A percentile compares a stretch with the other conserved stretches of the same genome.
phyloP scores from a whole-genome alignment of 2,797 vertebrate species.

The Rhabdomys pumilio region DNA sequence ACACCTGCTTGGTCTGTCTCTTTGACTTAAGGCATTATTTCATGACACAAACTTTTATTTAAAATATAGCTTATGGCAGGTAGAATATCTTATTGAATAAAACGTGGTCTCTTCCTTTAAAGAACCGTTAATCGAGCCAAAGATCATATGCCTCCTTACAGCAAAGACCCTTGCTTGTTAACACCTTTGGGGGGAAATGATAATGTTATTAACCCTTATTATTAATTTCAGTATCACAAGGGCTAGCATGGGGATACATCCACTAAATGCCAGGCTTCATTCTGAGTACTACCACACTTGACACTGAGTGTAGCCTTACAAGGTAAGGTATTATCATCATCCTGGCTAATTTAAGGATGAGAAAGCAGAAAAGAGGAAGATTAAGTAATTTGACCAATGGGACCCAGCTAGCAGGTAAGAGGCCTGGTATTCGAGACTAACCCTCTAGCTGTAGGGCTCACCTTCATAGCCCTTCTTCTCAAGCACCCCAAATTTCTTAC shows the following conservation, averaged over 20 bases:
- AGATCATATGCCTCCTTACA: background rate
- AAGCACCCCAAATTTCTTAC: background rate
- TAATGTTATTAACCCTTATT: background rate
- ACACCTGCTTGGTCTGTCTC: background rate
- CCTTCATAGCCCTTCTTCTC: background rate
- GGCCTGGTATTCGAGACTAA: background rate
- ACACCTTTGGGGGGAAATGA: background rate
- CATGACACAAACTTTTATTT: conserved; percentile 66
- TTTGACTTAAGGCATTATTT: conserved; percentile 66
- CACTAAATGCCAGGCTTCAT: background rate
- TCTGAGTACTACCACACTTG: background rate
- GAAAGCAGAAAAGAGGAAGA: background rate
- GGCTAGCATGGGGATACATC: background rate
- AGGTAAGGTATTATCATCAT: background rate
- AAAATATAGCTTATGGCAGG: conserved; percentile 68
- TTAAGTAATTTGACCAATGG: background rate
- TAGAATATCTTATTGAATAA: conserved; percentile 67
- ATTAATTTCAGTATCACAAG: background rate
- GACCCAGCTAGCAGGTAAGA: background rate
- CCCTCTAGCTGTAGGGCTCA: background rate
- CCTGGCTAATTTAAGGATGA: background rate
- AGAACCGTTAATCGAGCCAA: conserved; percentile 60
- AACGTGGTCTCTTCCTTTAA: conserved; percentile 54
- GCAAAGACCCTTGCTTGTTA: background rate
- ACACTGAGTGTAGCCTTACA: background rate